phyloP scores from a whole-genome alignment of 2,888 invertebrate species.

The Cheilosia pagana region DNA sequence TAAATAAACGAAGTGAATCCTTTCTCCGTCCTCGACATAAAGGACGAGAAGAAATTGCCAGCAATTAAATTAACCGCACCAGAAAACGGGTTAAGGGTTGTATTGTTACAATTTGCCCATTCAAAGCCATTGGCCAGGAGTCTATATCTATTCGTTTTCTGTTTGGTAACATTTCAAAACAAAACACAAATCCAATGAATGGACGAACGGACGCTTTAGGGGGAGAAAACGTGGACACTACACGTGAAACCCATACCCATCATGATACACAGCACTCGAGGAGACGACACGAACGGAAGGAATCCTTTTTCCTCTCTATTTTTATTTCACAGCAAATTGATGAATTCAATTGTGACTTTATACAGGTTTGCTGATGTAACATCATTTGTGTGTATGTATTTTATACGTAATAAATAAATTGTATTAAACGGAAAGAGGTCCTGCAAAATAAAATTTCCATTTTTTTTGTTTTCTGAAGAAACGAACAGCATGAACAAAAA shows the following conservation, averaged over 20 bases:
- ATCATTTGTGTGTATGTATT: constrained; percentile 4
- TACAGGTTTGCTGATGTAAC: constrained; percentile 11
- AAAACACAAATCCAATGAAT: constrained; percentile 28
- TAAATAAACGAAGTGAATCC: constrained; percentile 64
- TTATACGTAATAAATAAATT: constrained; percentile 47
- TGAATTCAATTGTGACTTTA: constrained; percentile 55
- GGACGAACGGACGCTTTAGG: constrained; percentile 9
- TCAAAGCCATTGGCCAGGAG: neutral
- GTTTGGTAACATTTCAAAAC: constrained; percentile 32
- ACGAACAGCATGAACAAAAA: constrained; percentile 4
- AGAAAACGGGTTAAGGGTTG: constrained; percentile 21
- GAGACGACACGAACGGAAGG: neutral
- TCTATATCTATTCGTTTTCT: constrained; percentile 11
- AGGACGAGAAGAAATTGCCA: constrained; percentile 4
- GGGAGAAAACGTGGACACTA: constrained; percentile 8
- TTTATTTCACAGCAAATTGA: constrained; percentile 38
- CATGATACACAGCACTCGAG: neutral
- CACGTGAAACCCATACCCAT: neutral
- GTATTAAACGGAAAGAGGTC: constrained; percentile 37
- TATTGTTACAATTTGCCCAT: constrained; percentile 34
- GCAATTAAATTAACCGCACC: constrained; percentile 54
- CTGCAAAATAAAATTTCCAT: constrained; percentile 10
- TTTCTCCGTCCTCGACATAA: constrained; percentile 5
- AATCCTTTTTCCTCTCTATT: constrained; percentile 11
- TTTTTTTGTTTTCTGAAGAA: neutral